Conservation (phyloP, 2,888 invertebrate species). For the Chloromyia formosa region DNA sequence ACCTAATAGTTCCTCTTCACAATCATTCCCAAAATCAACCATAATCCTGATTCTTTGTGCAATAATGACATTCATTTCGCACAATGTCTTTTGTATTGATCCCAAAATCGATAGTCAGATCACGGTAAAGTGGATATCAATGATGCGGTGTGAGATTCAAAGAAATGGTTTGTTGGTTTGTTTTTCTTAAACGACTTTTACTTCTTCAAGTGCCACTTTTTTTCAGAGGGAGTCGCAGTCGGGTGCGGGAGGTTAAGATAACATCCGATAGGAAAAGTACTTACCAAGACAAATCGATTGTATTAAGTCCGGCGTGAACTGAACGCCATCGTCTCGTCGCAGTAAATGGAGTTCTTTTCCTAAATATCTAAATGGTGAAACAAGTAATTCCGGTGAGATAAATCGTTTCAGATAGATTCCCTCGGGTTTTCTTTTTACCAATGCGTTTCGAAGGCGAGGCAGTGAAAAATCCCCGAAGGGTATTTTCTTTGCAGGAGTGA, state of each 20-base stretch:
- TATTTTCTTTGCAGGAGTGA: background rate
- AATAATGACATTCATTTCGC: no score
- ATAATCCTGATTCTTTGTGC: background rate
- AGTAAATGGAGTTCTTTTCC: conserved; percentile 32
- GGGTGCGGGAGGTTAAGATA: conserved; percentile 36
- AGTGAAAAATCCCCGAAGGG: conserved; percentile 28
- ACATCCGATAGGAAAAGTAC: conserved; percentile 46
- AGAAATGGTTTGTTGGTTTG: conserved; percentile 42
- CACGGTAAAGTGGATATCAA: conserved; percentile 16
- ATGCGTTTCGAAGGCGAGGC: background rate
- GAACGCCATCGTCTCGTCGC: background rate
- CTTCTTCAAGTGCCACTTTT: conserved; percentile 38
- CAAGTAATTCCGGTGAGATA: conserved; percentile 44
- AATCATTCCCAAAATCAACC: background rate
- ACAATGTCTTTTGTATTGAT: conserved; percentile 8
- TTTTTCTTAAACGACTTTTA: conserved; percentile 49
- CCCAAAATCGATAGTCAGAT: conserved; percentile 40
- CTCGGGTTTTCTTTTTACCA: conserved; percentile 10
- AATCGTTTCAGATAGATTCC: conserved; percentile 40
- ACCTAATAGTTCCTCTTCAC: background rate
- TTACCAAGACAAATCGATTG: conserved; percentile 50
- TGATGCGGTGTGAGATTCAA: background rate
- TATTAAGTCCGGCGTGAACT: conserved; percentile 49
- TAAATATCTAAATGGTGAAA: conserved; percentile 38
- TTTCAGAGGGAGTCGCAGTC: background rate